These are phyloP conservation scores for Spodoptera litura DNA, from an alignment of 1,140 invertebrate genomes.

Conservation along the genomic window DNA sequence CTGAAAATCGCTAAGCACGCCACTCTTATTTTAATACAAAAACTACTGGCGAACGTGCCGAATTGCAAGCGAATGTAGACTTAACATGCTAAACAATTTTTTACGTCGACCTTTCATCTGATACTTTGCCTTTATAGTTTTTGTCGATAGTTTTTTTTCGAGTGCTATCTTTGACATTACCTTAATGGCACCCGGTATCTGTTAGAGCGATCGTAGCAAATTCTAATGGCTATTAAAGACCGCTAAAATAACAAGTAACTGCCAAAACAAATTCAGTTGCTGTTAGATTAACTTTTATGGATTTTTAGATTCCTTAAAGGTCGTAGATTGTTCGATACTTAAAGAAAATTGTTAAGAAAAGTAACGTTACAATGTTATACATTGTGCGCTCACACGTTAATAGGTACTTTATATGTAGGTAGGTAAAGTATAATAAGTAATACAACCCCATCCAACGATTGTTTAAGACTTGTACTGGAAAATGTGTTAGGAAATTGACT, in stretches of 20 bases:
- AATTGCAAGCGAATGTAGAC: constrained; percentile 71
- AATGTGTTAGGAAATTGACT: too few relatives aligned
- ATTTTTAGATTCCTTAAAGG: constrained; percentile 10
- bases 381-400: background rate
- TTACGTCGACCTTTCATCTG: constrained; percentile 75
- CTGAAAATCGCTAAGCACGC: constrained; percentile 73
- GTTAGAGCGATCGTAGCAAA: constrained; percentile 74
- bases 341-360: constrained; percentile 13
- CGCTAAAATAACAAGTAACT: constrained; percentile 61
- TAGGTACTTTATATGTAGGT: too few relatives aligned
- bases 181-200: constrained; percentile 79
- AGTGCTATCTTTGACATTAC: constrained; percentile 81
- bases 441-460: too few relatives aligned
- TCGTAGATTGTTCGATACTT: constrained; percentile 25
- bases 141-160: constrained; percentile 79
- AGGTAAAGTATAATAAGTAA: too few relatives aligned
- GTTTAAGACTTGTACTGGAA: too few relatives aligned
- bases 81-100: constrained; percentile 70
- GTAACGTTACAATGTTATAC: constrained; percentile 29
- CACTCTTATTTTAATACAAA: constrained; percentile 61
- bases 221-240: constrained; percentile 77
- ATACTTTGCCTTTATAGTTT: constrained; percentile 76
- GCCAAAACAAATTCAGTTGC: constrained; percentile 75
- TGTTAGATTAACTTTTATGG: constrained; percentile 59
- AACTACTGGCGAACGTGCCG: constrained; percentile 52